These are phyloP conservation scores for Potorous gilbertii DNA, from an alignment of 2,797 vertebrate genomes.

Conservation along the genomic window DNA sequence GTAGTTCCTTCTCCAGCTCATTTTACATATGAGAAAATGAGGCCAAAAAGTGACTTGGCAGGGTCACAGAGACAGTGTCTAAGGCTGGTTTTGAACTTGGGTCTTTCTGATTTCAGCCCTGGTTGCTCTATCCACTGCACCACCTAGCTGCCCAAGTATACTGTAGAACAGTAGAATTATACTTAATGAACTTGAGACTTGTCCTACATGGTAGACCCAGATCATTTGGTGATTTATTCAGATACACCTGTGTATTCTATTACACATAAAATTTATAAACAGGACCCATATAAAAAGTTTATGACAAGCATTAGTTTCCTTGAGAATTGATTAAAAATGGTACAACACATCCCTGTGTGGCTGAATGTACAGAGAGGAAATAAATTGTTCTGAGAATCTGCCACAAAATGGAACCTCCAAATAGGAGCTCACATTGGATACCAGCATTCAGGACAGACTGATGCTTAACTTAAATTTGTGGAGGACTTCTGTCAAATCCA, in stretches of 20 bases:
- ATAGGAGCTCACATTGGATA: not conserved
- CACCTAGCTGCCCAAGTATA: not conserved
- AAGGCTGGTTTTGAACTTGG: not conserved
- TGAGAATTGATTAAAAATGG: not conserved
- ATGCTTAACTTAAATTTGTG: not conserved
- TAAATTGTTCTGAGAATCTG: not conserved
- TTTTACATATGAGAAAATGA: not conserved
- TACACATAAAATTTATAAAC: not conserved
- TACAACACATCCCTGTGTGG: not conserved
- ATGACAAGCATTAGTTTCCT: not conserved
- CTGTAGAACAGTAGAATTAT: not conserved
- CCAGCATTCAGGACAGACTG: not conserved
- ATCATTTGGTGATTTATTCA: not conserved
- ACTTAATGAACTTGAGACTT: not conserved
- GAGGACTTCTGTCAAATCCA: not conserved
- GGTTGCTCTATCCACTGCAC: not conserved
- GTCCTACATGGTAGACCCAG: not conserved
- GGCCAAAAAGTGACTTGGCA: not conserved
- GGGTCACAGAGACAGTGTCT: too few species aligned
- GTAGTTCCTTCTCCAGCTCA: not conserved
- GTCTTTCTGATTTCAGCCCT: not conserved
- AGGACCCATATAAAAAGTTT: not conserved
- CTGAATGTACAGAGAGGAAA: not conserved
- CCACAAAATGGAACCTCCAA: not conserved
- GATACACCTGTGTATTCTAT: not conserved